These are phyloP conservation scores for Rhagonycha lutea DNA, from an alignment of 2,888 invertebrate species.

Conservation along the genomic window DNA sequence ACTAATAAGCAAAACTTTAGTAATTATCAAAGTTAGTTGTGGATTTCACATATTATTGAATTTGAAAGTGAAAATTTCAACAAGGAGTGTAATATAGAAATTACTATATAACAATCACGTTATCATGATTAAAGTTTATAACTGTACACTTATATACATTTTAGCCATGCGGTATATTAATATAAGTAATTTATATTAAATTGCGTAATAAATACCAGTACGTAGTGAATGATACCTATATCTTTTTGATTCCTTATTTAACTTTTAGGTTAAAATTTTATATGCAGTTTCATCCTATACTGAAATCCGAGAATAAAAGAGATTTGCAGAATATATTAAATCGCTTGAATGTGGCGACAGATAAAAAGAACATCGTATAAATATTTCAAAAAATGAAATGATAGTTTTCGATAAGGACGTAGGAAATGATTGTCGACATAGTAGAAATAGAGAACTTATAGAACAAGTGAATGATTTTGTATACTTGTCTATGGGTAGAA, in stretches of 20 bases:
- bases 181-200: not conserved
- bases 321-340: no score
- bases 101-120: not conserved
- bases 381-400: no score
- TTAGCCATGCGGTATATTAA: not conserved
- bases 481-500: no score
- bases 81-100: not conserved
- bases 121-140: not conserved
- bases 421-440: no score
- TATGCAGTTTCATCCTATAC: no score
- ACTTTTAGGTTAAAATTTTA: not conserved
- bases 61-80: not conserved
- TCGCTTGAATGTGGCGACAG: no score
- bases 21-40: not conserved
- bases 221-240: not conserved
- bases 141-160: not conserved
- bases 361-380: no score
- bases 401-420: no score
- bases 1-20: not conserved
- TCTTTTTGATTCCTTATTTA: not conserved
- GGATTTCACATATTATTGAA: not conserved
- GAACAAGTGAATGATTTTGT: no score
- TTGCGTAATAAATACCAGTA: not conserved
- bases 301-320: no score
- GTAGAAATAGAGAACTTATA: no score